Conservation (phyloP, 1,140 invertebrate species). For the Diploscapter pachys region DNA sequence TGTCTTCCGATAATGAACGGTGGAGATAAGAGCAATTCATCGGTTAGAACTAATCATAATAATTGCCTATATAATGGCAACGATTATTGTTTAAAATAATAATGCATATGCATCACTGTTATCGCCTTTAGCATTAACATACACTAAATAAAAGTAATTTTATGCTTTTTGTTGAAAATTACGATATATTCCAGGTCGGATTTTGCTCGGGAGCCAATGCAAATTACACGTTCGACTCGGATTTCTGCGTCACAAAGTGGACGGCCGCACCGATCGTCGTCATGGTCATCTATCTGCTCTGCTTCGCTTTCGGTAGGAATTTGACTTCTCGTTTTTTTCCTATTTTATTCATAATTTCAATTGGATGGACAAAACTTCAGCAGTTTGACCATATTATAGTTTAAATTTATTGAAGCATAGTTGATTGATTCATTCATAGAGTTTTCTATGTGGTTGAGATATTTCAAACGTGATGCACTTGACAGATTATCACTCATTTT, state of each 20-base stretch:
- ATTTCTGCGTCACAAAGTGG: constrained; percentile 44
- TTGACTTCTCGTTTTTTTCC: background rate
- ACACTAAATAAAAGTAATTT: background rate
- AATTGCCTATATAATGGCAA: too few species aligned
- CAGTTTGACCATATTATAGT: too few species aligned
- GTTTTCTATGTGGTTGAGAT: too few species aligned
- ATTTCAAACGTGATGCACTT: too few species aligned
- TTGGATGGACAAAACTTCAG: too few species aligned
- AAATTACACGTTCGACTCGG: constrained; percentile 18
- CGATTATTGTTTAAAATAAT: too few species aligned
- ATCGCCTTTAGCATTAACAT: background rate
- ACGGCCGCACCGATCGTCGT: constrained; percentile 45
- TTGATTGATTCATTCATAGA: too few species aligned
- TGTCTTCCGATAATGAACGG: constrained; percentile 37
- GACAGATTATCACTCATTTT: too few species aligned
- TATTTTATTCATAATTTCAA: background rate
- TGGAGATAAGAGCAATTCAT: constrained; percentile 1
- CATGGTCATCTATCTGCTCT: constrained; percentile 51
- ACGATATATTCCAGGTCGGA: constrained; percentile 5
- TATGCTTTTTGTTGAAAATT: constrained; percentile 5
- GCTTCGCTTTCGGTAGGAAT: constrained; percentile 44
- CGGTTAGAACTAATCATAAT: too few species aligned
- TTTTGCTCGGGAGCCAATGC: background rate
- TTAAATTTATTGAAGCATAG: too few species aligned
- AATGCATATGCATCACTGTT: too few species aligned